Evolutionary conservation across 2,113 vertebrate genomes (phyloP), one percentile per base, ranked within the genome.

Genomic region (Megalops atlanticus): DNA sequence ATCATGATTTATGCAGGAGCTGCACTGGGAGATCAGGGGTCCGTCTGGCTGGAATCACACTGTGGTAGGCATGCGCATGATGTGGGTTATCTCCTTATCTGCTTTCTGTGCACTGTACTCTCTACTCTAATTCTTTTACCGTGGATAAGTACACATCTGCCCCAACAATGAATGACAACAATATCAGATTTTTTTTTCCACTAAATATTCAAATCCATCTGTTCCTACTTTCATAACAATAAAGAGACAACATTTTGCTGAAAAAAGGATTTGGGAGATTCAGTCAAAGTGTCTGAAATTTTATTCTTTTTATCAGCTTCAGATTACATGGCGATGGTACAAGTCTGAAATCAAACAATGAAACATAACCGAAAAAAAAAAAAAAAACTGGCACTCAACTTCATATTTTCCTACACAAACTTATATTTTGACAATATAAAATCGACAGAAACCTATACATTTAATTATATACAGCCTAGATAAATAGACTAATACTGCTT

Each of bases 381-480:
- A 85, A 90, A 89, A 83, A 80, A 85, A 86, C 1, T 77, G 82
- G 82, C 85, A 84, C 77, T 81, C 47, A 54, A 83, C 76, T 16
- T 76, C 36, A 54, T 82, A 90, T 86, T 85, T 89, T 88, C 88
- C 89, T 84, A 82, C 86, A 89, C 87, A 88, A 92, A 92, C 90
- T 85, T 86, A 89, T 70, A 82, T 85, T 86, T 85, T 91, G 89
- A 91, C 73, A 91, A 89, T 94, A 95, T 91, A 95, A 95, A 95
- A 94, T 92, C 92, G 94, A 82, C 74, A 90, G 85, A 89, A 92
- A 92, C 81, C 92, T 94, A 89, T 93, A 94, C 91, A 92, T 84
- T 82, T 86, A 88, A 92, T 82, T 94, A 95, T 95, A 89, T 94
- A 95, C 94, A 95, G 43, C 92, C 94, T 91, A 91, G 94, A 95